A percentile compares a stretch with the other conserved stretches of the same genome.
These are phyloP conservation scores for Salvelinus sp. DNA, from an alignment of 2,113 vertebrate genomes.

Conservation along the genomic window DNA sequence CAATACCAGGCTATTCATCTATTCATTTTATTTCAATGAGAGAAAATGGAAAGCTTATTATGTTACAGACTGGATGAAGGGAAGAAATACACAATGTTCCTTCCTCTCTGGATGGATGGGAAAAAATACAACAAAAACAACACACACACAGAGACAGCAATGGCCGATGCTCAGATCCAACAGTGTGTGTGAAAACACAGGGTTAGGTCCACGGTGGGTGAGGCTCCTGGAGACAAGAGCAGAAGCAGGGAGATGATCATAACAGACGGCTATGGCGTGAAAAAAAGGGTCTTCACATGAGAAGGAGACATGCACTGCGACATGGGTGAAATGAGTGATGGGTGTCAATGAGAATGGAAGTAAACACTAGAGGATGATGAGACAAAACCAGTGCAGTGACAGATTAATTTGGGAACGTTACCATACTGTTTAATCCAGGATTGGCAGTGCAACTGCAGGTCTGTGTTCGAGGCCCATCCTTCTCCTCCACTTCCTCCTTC, in stretches of 20 bases:
- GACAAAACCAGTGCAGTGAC: conserved; percentile 53
- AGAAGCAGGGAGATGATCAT: conserved; percentile 32
- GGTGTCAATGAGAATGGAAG: conserved; percentile 42
- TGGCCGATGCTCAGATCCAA: conserved; percentile 25
- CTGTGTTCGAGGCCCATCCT: conserved; percentile 75
- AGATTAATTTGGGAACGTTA: conserved; percentile 74
- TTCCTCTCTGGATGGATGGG: conserved; percentile 14
- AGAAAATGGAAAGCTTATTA: conserved; percentile 31
- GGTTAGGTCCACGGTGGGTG: neutral
- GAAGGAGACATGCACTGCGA: conserved; percentile 36
- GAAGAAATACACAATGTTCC: conserved; percentile 19
- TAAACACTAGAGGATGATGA: conserved; percentile 44
- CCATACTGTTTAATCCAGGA: conserved; percentile 80
- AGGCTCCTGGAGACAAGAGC: conserved; percentile 15
- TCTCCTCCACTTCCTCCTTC: conserved; percentile 33
- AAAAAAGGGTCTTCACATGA: conserved; percentile 25
- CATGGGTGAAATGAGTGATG: conserved; percentile 28
- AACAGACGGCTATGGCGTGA: conserved; percentile 48
- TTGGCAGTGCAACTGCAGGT: conserved; percentile 72
- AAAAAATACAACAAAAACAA: conserved; percentile 31
- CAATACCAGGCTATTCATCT: conserved; percentile 6
- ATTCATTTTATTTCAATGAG: conserved; percentile 4
- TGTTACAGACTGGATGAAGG: conserved; percentile 8
- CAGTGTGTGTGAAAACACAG: conserved; percentile 1
- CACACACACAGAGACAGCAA: conserved; percentile 22